Evolutionary conservation across 2,113 vertebrate genomes (phyloP).

Genomic region (Dolichallabes microphthalmus): DNA sequence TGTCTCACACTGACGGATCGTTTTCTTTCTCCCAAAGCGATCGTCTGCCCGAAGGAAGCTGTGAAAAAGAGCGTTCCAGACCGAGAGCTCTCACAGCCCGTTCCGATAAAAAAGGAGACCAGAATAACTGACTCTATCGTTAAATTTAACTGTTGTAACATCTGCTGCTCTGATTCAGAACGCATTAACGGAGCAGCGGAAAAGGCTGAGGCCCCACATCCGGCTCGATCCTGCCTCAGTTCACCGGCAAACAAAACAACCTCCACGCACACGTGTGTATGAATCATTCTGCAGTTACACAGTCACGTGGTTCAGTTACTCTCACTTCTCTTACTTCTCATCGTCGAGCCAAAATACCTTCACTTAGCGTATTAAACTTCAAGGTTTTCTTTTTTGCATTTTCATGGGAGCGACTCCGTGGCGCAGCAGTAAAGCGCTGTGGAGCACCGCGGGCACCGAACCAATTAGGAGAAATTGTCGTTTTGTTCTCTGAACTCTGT

Average conservation of each 20-base stretch:
- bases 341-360: background rate
- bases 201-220: constrained; percentile 15
- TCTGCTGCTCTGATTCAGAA: constrained; percentile 27
- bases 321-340: background rate
- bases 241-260: too few species aligned
- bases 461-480: background rate
- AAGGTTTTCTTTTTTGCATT: background rate
- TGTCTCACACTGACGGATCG: background rate
- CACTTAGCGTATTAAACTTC: background rate
- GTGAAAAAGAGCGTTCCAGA: background rate
- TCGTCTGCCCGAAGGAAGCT: background rate
- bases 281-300: background rate
- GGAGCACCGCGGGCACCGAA: background rate
- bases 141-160: constrained; percentile 15
- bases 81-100: background rate
- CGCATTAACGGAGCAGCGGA: constrained; percentile 5
- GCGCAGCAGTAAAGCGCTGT: background rate
- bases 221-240: background rate
- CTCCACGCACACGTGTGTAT: too few species aligned
- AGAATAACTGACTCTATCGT: constrained; percentile 22
- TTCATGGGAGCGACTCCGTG: background rate
- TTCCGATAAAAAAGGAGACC: background rate
- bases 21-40: background rate
- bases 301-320: too few species aligned
- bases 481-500: background rate